Base-by-base conservation (phyloP, 1,140 invertebrate species). In the Leptinotarsa undecemlineata region DNA sequence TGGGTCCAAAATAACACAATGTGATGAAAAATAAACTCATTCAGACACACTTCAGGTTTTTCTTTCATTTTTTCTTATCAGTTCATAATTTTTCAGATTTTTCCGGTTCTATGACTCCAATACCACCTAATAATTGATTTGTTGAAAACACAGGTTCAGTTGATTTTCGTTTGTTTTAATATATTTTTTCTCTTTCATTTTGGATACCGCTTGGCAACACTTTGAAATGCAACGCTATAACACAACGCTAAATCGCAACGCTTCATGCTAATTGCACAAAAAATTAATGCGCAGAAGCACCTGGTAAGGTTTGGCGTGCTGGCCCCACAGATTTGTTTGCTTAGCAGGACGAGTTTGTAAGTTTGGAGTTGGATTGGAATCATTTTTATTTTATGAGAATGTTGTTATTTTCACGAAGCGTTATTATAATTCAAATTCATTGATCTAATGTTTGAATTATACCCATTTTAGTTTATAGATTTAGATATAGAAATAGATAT, bases 31-130 rank as follows among this genome's bases (percentile, higher is more conserved):
- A 74, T 74, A 76, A 74, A 74, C 61, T 47, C 70, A 51, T 70
- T 76, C 48, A 71, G 26, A 71, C 21, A 71, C 48, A 71, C 48
- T 8, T 20, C 14, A n/a, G 48, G 68, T 69, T 69, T 71, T 71
- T 70, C 20, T 60, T 70, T 71, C 23, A 48, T 61, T 48, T 48
- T 8, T 48, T 69, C n/a, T 69, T 47, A 42, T 68, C 66, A 42
- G 51, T 57, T 57, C 23, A 68, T 47, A 60, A 68, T 78, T 79
- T 84, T 85, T 81, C 84, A 85, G 84, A 85, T 83, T 85, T 84
- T 82, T 77, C 84, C 73, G 84, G 84, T 73, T 85, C 84, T 75
- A 83, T 84, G 81, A 85, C 81, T 66, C 83, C 84, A 67, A 84
- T 84, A 68, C 79, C 84, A 67, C 68, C 78, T 72, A 81, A 79